phyloP scores from a whole-genome alignment of 2,888 invertebrate species.

The Drosophila affinis region DNA sequence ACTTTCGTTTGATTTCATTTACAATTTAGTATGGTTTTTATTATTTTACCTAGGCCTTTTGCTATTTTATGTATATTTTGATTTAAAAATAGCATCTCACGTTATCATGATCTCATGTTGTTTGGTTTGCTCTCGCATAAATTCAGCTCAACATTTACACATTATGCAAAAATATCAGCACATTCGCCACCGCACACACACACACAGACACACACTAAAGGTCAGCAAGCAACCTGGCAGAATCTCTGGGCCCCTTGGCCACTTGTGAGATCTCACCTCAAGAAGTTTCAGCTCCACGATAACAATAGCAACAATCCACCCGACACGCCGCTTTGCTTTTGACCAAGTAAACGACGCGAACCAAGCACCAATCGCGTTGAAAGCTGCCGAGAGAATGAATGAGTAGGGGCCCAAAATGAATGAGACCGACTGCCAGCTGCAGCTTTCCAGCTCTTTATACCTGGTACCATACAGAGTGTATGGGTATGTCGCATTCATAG shows the following conservation, averaged over 20 bases:
- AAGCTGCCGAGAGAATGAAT: slow-evolving; percentile 60
- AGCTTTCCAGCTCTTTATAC: slow-evolving; percentile 5
- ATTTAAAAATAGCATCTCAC: slow-evolving; percentile 60
- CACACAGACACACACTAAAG: slow-evolving; percentile 44
- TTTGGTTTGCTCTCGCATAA: slow-evolving; percentile 44
- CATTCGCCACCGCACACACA: slow-evolving; percentile 10
- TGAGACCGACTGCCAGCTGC: slow-evolving; percentile 2
- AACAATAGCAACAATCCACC: slow-evolving; percentile 10
- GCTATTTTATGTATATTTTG: slow-evolving; percentile 12
- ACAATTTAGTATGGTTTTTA: slow-evolving; percentile 17
- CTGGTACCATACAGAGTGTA: neutral
- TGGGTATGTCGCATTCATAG: neutral
- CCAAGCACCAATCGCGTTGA: slow-evolving; percentile 45
- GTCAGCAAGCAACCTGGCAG: slow-evolving; percentile 58
- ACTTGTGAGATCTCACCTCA: slow-evolving; percentile 46
- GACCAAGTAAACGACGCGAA: slow-evolving; percentile 28
- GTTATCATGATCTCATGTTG: slow-evolving; percentile 76
- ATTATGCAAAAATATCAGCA: slow-evolving; percentile 63
- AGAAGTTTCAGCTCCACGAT: slow-evolving; percentile 9
- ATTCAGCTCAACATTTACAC: slow-evolving; percentile 33
- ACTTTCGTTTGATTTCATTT: slow-evolving; percentile 43
- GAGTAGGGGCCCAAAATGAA: slow-evolving; percentile 7
- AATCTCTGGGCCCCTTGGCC: slow-evolving; percentile 17
- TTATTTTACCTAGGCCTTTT: slow-evolving; percentile 22
- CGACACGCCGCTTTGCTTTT: slow-evolving; percentile 51